Conservation (phyloP, 2,113 vertebrate species). For the Pycnonotus jocosus region DNA sequence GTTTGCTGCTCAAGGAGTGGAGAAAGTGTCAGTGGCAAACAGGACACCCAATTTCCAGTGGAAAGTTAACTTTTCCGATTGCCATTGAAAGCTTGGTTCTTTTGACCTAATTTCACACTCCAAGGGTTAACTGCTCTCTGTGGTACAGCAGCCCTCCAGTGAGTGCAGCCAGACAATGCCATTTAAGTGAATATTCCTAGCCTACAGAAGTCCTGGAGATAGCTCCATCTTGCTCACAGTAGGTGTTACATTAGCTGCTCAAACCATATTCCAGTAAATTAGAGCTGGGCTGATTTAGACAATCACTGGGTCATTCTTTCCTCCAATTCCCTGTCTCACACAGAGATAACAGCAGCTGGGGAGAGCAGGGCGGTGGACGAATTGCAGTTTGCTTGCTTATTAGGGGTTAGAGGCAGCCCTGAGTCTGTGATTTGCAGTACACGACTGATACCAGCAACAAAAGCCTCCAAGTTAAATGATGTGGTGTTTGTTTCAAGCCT, state of each 20-base stretch:
- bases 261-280: slow-evolving; percentile 79
- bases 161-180: slow-evolving; percentile 60
- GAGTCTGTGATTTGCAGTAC: slow-evolving; percentile 60
- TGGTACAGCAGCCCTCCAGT: slow-evolving; percentile 25
- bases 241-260: slow-evolving; percentile 74
- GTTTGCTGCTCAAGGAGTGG: not conserved
- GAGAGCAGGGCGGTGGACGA: slow-evolving; percentile 51
- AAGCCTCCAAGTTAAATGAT: slow-evolving; percentile 33
- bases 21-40: not conserved
- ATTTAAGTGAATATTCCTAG: slow-evolving; percentile 60
- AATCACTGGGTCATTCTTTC: slow-evolving; percentile 76
- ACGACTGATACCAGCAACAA: slow-evolving; percentile 36
- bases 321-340: slow-evolving; percentile 63
- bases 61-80: slow-evolving; percentile 67
- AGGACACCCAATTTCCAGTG: slow-evolving; percentile 31
- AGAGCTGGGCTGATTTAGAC: slow-evolving; percentile 72
- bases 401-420: slow-evolving; percentile 54
- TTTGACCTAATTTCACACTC: slow-evolving; percentile 69
- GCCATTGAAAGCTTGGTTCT: slow-evolving; percentile 30
- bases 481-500: slow-evolving; percentile 56
- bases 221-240: slow-evolving; percentile 74
- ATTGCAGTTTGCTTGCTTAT: slow-evolving; percentile 59
- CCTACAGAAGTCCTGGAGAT: slow-evolving; percentile 63
- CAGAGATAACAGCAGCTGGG: slow-evolving; percentile 71
- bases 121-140: slow-evolving; percentile 49